phyloP scores from a whole-genome alignment of 2,888 invertebrate genomes.

The Sinhomidia bicolor region DNA sequence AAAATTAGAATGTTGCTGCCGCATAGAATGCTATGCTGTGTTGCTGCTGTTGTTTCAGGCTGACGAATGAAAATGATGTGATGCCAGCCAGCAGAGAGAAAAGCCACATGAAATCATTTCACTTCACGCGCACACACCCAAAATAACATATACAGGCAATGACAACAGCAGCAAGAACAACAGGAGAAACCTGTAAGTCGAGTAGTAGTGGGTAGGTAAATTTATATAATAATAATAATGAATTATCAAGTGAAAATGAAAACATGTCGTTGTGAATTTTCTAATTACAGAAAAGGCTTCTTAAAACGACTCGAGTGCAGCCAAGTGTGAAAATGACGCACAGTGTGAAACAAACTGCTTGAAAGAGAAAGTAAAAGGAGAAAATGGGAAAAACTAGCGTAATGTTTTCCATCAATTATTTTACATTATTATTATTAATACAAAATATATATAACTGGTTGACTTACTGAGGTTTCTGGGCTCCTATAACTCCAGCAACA shows the following conservation, averaged over 20 bases:
- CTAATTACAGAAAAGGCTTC: slow-evolving; percentile 45
- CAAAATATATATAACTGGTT: background rate
- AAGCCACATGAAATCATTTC: slow-evolving; percentile 40
- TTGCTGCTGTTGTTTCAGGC: background rate
- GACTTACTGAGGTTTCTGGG: slow-evolving; percentile 94
- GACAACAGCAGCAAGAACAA: background rate
- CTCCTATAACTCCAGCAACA: slow-evolving; percentile 90
- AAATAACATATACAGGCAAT: too few species aligned
- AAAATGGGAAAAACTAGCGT: background rate
- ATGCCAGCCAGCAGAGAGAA: too few species aligned
- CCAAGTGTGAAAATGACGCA: slow-evolving; percentile 47
- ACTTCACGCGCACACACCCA: background rate
- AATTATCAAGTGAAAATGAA: background rate
- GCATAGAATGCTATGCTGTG: background rate
- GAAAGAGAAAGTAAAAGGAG: slow-evolving; percentile 16
- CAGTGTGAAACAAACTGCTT: slow-evolving; percentile 8
- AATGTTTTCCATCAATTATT: slow-evolving; percentile 11
- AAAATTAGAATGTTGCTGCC: background rate
- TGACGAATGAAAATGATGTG: slow-evolving; percentile 26
- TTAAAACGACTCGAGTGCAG: slow-evolving; percentile 47
- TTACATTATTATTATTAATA: background rate
- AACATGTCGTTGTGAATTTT: slow-evolving; percentile 47
- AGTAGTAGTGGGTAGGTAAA: too few species aligned
- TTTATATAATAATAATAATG: too few species aligned
- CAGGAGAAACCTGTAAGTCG: too few species aligned